Evolutionary conservation across 2,797 vertebrate species (phyloP).

Genomic region (Buphagus erythrorhynchus): DNA sequence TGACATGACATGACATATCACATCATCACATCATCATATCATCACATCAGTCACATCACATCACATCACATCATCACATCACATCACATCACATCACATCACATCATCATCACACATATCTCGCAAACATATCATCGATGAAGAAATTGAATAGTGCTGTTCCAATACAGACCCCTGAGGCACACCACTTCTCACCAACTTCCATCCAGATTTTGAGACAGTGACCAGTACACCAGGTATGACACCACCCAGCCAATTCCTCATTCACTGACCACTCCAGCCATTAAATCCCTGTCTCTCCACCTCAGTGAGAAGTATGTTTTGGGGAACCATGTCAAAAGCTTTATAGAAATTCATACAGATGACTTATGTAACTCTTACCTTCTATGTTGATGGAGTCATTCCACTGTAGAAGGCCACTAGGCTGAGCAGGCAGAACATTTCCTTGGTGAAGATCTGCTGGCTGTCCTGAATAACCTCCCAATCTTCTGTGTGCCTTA

Average conservation of each 20-base stretch:
- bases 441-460: background rate
- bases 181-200: background rate
- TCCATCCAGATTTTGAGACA: background rate
- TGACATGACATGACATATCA: too few relatives aligned
- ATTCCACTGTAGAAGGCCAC: background rate
- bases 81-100: background rate
- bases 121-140: too few relatives aligned
- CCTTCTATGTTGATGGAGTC: background rate
- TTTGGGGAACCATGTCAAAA: background rate
- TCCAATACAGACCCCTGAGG: too few relatives aligned
- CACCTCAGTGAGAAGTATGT: fast-evolving
- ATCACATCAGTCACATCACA: background rate
- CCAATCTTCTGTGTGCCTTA: background rate
- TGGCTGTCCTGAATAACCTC: background rate
- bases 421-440: background rate
- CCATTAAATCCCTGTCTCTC: background rate
- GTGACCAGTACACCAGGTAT: background rate
- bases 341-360: background rate
- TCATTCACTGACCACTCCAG: background rate
- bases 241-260: background rate
- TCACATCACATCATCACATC: too few relatives aligned
- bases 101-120: too few relatives aligned
- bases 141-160: background rate
- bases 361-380: background rate
- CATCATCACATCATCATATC: too few relatives aligned